Evolutionary conservation across 2,888 invertebrate genomes (phyloP), one percentile per base, ranked within the genome.

Genomic region (Nomada ferruginata): DNA sequence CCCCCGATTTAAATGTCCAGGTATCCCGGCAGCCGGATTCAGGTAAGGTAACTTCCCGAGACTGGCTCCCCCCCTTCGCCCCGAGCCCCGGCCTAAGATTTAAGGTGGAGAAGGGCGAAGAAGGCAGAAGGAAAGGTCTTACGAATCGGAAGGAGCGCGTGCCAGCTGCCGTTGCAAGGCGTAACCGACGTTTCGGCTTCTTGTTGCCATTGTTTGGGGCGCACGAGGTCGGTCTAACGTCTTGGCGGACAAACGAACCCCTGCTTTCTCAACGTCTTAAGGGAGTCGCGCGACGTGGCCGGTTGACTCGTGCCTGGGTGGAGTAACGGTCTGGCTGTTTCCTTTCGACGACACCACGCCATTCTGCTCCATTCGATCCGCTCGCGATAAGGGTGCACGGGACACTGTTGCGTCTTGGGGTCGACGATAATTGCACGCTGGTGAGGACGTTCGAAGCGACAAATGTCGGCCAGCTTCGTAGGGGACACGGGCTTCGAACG

Each of bases 151-250:
- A 87, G 85, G 85, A 89, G 92, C 93, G 93, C 93, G 93, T 93
- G 93, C 93, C 93, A 93, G 93, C 93, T 93, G 93, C 93, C 89
- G 90, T 88, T 86, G 84, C 91, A 83, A 92, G 92, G 93, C 92
- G 92, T 93, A 94, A 94, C 93, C 93, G 93, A 93, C 93, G 90
- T 93, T 93, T 93, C 91, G 92, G 92, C 92, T 93, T 93, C 92
- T 93, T 90, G 89, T 89, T 89, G 88, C 88, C 87, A 91, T 92
- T 92, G 92, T 91, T 83, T 7, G 83, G 76, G 42, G 55, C 86
- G 89, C 75, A 87, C 82, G 85, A 83, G 82, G 87, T 75, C 83
- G 87, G 80, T 79, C 85, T 76, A 92, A 91, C 92, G 92, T 93
- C 93, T 93, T 93, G 83, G 87, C 75, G 77, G 79, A 87, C 86